These are phyloP conservation scores for Trichopria drosophilae DNA, from an alignment of 2,888 invertebrate genomes.

Conservation along the genomic window DNA sequence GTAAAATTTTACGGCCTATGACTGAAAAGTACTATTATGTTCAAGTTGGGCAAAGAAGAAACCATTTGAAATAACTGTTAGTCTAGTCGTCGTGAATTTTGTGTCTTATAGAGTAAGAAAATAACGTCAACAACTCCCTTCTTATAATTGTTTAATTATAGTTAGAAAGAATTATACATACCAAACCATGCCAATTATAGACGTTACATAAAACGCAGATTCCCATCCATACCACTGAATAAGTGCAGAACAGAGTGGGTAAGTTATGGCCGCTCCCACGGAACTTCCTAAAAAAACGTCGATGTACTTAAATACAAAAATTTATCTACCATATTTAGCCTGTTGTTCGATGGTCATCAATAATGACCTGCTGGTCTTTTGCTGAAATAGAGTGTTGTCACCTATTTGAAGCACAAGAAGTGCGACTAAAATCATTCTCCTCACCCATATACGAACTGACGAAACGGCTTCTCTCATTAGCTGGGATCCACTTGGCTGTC, in stretches of 20 bases:
- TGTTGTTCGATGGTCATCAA: no score
- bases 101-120: neutral
- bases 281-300: constrained; percentile 66
- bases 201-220: constrained; percentile 70
- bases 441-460: constrained; percentile 66
- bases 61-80: no score
- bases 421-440: no score
- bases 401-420: no score
- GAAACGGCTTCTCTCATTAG: constrained; percentile 75
- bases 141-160: neutral
- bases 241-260: constrained; percentile 71
- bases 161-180: constrained; percentile 48
- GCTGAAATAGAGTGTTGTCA: no score
- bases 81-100: neutral
- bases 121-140: no score
- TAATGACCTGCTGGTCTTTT: no score
- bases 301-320: no score
- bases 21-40: no score
- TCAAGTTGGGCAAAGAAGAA: no score
- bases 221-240: constrained; percentile 71
- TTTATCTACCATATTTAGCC: no score
- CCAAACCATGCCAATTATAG: constrained; percentile 68
- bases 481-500: constrained; percentile 81
- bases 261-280: constrained; percentile 69
- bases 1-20: no score